Percentiles rank a stretch among this genome's conserved stretches.
Conservation (phyloP, 1,140 invertebrate genomes). For the Caenorhabditis briggsae region DNA sequence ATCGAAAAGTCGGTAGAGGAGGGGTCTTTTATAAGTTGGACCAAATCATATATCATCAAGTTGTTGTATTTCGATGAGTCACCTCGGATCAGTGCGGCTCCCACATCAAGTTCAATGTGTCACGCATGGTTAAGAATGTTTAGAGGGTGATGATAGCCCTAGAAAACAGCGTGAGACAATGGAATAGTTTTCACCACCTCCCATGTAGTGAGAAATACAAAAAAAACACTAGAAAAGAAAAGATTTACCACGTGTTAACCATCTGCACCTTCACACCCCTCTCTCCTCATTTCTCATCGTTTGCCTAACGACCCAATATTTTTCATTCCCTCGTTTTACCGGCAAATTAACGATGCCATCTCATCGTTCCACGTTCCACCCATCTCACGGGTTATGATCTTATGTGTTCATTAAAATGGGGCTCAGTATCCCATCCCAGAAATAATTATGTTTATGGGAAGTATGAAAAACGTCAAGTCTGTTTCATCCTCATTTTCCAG, state of each 20-base stretch:
- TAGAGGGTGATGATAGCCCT: conserved; percentile 1
- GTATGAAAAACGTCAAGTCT: too few relatives aligned
- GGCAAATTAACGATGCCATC: conserved; percentile 23
- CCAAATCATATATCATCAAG: neutral
- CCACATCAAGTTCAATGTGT: neutral
- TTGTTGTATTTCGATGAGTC: neutral
- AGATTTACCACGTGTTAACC: conserved; percentile 41
- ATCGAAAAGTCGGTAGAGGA: neutral
- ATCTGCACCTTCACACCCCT: conserved; percentile 9
- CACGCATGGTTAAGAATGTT: neutral
- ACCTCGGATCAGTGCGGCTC: neutral
- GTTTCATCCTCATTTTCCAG: too few relatives aligned
- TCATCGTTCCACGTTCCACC: neutral
- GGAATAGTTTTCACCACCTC: neutral
- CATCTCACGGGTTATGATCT: neutral
- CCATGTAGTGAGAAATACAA: conserved; percentile 18
- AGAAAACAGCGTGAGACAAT: neutral
- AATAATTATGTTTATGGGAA: too few relatives aligned
- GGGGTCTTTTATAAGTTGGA: neutral
- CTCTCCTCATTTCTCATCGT: neutral
- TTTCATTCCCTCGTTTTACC: conserved; percentile 44
- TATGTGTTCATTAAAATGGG: neutral
- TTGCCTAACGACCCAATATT: conserved; percentile 33
- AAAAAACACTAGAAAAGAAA: too few relatives aligned
- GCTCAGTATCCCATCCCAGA: too few relatives aligned